These are phyloP conservation scores for Plectrocnemia conspersa DNA, from an alignment of 1,140 invertebrate species.

Conservation along the genomic window DNA sequence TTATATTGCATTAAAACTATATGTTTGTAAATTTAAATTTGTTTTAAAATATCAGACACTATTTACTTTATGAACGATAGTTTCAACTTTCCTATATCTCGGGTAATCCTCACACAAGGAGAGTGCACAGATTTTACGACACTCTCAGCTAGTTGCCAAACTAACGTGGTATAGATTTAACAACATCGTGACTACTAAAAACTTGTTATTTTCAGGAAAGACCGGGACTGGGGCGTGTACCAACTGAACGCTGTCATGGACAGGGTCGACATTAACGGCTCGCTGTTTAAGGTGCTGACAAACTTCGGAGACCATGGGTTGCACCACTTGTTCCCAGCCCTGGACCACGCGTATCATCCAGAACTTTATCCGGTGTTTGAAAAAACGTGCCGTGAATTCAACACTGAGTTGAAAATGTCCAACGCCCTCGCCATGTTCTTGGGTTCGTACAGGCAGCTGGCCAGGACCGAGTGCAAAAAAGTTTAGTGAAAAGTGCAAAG, in stretches of 20 bases:
- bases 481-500: background rate
- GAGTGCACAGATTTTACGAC: background rate
- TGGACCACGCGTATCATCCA: constrained; percentile 68
- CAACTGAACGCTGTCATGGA: constrained; percentile 72
- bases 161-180: background rate
- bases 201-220: constrained; percentile 3
- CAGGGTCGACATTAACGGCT: constrained; percentile 61
- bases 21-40: background rate
- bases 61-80: background rate
- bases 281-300: constrained; percentile 61
- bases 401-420: constrained; percentile 51
- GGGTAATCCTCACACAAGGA: background rate
- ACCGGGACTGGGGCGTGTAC: constrained; percentile 72
- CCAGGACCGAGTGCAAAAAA: constrained; percentile 43
- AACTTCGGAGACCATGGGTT: constrained; percentile 73
- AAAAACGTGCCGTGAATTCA: constrained; percentile 67
- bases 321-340: constrained; percentile 77
- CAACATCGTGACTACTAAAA: background rate
- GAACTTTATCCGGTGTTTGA: constrained; percentile 60
- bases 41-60: background rate
- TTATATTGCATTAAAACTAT: too few relatives aligned
- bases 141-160: constrained; percentile 2
- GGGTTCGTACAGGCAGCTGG: constrained; percentile 63
- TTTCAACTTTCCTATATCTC: background rate
- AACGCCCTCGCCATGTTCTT: constrained; percentile 58